Conservation (phyloP, 2,113 vertebrate species). For the Tyrannus savana region DNA sequence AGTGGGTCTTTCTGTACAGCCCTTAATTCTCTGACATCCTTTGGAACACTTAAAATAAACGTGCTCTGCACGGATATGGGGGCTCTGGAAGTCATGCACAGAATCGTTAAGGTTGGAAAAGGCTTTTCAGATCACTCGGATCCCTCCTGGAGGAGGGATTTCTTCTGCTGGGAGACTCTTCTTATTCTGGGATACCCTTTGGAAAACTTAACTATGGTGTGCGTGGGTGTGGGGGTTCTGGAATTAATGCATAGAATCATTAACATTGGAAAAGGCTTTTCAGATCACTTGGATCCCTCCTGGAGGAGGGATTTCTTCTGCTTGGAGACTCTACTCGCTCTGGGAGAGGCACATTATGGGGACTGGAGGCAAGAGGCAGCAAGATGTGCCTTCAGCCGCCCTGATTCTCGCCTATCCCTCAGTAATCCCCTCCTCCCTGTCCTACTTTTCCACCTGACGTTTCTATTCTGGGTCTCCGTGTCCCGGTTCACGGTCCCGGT, state of each 20-base stretch:
- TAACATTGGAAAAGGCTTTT: neutral
- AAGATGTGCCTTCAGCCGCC: neutral
- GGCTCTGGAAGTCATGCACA: neutral
- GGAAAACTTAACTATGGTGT: neutral
- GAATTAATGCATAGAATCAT: neutral
- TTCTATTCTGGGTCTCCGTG: neutral
- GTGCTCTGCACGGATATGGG: accelerated
- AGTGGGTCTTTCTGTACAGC: neutral
- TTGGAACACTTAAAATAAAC: neutral
- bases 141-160: neutral
- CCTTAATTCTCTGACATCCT: neutral
- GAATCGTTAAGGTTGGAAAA: neutral
- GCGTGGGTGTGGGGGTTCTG: neutral
- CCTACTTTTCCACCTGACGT: neutral
- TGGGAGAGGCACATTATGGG: neutral
- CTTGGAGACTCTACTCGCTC: neutral
- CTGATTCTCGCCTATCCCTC: neutral
- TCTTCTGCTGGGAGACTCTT: neutral
- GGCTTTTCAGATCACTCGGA: accelerated
- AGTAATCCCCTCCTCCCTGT: neutral
- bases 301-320: neutral
- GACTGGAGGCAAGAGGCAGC: neutral
- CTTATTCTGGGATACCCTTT: neutral
- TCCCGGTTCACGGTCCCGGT: neutral
- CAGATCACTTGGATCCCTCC: neutral